phyloP scores from a whole-genome alignment of 1,140 invertebrate species.

The Phymastichus coffea region DNA sequence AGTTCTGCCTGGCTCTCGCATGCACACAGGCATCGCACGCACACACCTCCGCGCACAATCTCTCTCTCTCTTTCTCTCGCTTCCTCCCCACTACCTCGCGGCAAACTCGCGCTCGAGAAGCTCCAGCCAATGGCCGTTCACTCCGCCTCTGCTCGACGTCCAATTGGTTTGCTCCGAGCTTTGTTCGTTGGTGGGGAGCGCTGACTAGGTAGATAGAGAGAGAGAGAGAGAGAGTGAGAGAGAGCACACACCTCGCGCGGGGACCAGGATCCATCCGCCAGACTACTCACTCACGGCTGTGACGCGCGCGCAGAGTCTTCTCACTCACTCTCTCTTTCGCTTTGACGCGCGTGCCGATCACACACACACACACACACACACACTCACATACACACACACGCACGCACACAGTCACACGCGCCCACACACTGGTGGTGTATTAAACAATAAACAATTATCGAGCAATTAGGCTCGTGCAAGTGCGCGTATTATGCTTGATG shows the following conservation, averaged over 20 bases:
- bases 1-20: not conserved
- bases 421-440: too few species aligned
- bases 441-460: too few species aligned
- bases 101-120: not conserved
- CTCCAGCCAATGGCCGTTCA: not conserved
- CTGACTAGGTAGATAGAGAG: not conserved
- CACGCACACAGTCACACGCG: too few species aligned
- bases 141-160: not conserved
- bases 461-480: too few species aligned
- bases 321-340: too few species aligned
- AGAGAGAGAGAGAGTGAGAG: not conserved
- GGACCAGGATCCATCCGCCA: constrained; percentile 20
- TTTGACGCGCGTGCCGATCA: too few species aligned
- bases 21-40: too few species aligned
- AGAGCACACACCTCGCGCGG: not conserved
- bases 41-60: too few species aligned
- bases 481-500: too few species aligned
- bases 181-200: not conserved
- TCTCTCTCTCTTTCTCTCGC: not conserved
- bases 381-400: too few species aligned
- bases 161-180: not conserved
- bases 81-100: not conserved
- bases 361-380: too few species aligned
- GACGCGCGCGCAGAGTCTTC: constrained; percentile 9
- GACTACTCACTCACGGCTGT: constrained; percentile 24